phyloP scores from a whole-genome alignment of 2,888 invertebrate genomes.

The Eupithecia inturbata region DNA sequence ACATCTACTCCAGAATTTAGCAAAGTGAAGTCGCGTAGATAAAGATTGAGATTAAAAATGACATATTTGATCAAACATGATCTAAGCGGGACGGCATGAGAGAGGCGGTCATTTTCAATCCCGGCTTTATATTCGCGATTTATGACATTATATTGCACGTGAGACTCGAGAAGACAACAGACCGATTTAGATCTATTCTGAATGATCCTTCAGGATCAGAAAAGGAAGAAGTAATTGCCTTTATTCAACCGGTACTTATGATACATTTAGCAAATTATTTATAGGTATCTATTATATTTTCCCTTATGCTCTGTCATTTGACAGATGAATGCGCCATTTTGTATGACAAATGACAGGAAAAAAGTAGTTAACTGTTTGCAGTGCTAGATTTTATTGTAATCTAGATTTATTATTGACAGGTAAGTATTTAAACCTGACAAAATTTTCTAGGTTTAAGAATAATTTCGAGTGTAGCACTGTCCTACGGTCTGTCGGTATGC shows the following conservation, averaged over 20 bases:
- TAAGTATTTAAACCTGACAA: neutral
- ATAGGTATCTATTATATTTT: neutral
- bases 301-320: constrained; percentile 3
- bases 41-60: neutral
- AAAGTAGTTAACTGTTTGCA: neutral
- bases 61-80: neutral
- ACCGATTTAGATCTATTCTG: neutral
- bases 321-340: neutral
- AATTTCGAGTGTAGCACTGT: neutral
- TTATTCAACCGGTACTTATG: constrained; percentile 11
- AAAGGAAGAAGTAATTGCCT: neutral
- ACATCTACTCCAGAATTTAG: no score
- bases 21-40: neutral
- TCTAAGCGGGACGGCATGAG: neutral
- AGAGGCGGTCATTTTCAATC: neutral
- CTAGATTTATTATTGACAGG: neutral
- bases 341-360: neutral
- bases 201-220: neutral
- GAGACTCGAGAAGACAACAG: neutral
- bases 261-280: constrained; percentile 12
- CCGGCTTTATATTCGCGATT: neutral
- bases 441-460: neutral
- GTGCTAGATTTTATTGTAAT: neutral
- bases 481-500: neutral
- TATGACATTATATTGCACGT: neutral